Base-by-base conservation (phyloP, 2,888 invertebrate genomes). In the Anticlea derivata region DNA sequence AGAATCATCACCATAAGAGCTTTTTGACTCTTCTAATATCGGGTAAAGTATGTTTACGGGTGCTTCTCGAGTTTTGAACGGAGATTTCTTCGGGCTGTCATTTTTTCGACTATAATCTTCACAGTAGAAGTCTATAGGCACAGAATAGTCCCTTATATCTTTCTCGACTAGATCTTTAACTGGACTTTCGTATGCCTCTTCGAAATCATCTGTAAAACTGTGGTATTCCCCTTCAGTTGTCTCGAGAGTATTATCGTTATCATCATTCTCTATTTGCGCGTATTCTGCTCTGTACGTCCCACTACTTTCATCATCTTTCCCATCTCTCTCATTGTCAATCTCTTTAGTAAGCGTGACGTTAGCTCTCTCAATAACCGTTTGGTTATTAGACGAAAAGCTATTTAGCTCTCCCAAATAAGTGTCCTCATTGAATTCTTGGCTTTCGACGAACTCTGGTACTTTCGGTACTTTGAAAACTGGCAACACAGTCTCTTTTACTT, bases 101-200 rank as follows among this genome's bases (percentile, higher is more conserved):
- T 68, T 75, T 49, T 64, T 81, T 3, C 29, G 49, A 23, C 52
- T 62, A 50, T 80, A 88, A 58, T 89, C 90, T 1, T 86, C 86
- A 33, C 80, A 86, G 55, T 90, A 91, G 33, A 80, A 78, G 41
- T 87, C 75, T 3, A 90, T 86, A 7, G 90, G 89, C 1, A 91
- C 83, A 0, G 90, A 84, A 55, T 91, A 91, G 59, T 90, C 89
- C 43, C 91, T 79, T 12, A 91, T 90, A 49, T 91, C 91, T 70
- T 91, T 91, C 13, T 78, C 80, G 0, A 89, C 83, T 7, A 91
- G 67, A 46, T 84, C 80, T 64, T 86, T 88, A 0, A 91, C 88
- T 0, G 91, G 89, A 67, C 89, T 90, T 59, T 84, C 83, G 33
- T 90, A 91, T 0, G 75, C 78, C 5, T 83, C 78, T 48, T 83